Evolutionary conservation across 2,113 vertebrate genomes (phyloP).

Genomic region (human): GRCh38 chr7:22059501-22060000

Average conservation of each 20-base stretch:
- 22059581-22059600: not conserved
- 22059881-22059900: not conserved
- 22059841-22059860: not conserved
- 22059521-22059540: not conserved
- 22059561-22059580: not conserved
- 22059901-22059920: not conserved
- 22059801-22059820: not conserved
- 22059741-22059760: not conserved
- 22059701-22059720: not conserved
- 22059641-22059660: not conserved
- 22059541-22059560: not conserved
- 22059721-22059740: not conserved
- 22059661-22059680: not conserved
- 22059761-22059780: not conserved
- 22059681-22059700: not conserved
- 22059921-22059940: not conserved
- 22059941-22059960: not conserved
- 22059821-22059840: not conserved
- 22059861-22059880: not conserved
- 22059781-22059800: not conserved
- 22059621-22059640: not conserved
- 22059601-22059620: not conserved
- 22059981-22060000: not conserved
- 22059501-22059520: not conserved
- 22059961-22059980: accelerated